Percentiles rank a stretch among this genome's conserved stretches.
These are phyloP conservation scores for Tribolium castaneum DNA, from an alignment of 1,140 invertebrate species.

Conservation along the genomic window DNA sequence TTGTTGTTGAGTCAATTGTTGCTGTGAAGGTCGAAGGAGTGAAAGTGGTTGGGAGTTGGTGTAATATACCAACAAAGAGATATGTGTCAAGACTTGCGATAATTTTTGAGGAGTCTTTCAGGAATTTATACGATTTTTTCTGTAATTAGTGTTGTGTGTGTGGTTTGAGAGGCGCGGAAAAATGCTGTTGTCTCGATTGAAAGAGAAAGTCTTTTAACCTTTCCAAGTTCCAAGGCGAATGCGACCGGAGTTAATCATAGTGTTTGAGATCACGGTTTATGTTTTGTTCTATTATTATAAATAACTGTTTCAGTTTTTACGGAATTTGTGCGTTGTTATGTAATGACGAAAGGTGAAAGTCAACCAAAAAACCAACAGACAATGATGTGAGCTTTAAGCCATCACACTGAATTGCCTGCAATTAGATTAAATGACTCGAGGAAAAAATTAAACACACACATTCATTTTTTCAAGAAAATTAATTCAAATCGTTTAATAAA, in stretches of 20 bases:
- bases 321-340: neutral
- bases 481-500: no score
- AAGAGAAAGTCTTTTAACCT: neutral
- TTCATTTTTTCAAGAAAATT: no score
- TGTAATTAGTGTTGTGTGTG: neutral
- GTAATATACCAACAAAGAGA: neutral
- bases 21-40: neutral
- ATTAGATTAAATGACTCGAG: no score
- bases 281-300: neutral
- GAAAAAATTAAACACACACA: no score
- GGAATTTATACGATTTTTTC: neutral
- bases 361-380: neutral
- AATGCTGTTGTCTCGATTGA: neutral
- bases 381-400: neutral
- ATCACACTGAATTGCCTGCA: neutral
- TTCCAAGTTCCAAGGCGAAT: neutral
- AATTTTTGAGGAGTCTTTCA: neutral
- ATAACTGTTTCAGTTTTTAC: neutral
- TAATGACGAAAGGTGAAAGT: neutral
- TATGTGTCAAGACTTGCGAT: neutral
- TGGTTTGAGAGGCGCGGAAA: neutral
- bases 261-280: neutral
- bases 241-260: neutral
- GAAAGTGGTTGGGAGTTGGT: neutral
- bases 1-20: no score